Evolutionary conservation across 2,888 invertebrate genomes (phyloP), one percentile per base, ranked within the genome.

Genomic region (Branchellion lobata): DNA sequence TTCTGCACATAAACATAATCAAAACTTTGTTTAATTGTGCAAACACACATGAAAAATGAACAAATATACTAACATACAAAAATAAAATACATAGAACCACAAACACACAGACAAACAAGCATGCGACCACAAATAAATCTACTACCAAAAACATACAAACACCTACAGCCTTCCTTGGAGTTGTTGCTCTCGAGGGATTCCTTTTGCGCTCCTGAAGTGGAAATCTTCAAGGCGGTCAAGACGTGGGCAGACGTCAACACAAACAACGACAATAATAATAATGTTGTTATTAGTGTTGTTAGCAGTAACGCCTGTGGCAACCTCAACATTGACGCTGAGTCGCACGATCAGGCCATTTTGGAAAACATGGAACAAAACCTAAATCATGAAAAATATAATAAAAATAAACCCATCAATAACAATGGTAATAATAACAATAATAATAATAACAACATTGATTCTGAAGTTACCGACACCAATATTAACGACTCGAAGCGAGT

Each of bases 131-230:
- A n/a, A n/a, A n/a, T n/a, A n/a, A n/a, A n/a, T n/a, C n/a, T n/a
- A n/a, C n/a, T n/a, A n/a, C n/a, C n/a, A n/a, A n/a, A n/a, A n/a
- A n/a, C n/a, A n/a, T n/a, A n/a, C n/a, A n/a, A n/a, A n/a, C n/a
- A n/a, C 36, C 61, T 57, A 33, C 83, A 87, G 87, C 80, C 83
- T 33, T 93, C 96, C 0, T 88, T 99, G 78, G 92, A 92, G 85
- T 93, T 94, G 86, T 90, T 99, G 11, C 89, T 99, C 47, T 91
- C 92, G 76, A 90, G 97, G 75, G 94, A 98, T 88, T 96, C 97
- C 8, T 98, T 99, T 89, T 98, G 94, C 89, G 96, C 95, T 0
- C 92, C 93, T 0, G 99, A 99, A 89, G 94, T 94, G 57, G 93
- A 96, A 84, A 96, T 99, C 83, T 99, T 99, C 89, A 90, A 91